A percentile compares a stretch with the other conserved stretches of the same genome.
phyloP scores from a whole-genome alignment of 2,797 vertebrate genomes.

The Pseudomugil tenellus region DNA sequence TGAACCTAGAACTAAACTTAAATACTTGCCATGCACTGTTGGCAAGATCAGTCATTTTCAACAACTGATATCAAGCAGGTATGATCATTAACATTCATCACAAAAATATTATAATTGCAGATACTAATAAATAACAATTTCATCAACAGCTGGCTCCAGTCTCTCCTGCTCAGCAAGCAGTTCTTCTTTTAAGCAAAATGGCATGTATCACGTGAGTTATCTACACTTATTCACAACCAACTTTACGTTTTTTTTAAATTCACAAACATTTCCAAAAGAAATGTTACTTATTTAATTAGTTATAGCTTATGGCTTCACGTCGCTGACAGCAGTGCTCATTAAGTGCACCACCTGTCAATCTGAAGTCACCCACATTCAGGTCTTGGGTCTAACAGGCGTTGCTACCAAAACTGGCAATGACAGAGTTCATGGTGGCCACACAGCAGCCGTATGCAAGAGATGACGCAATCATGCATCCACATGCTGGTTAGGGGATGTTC shows the following conservation, averaged over 20 bases:
- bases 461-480: constrained; percentile 49
- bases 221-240: constrained; percentile 31
- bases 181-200: constrained; percentile 5
- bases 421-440: constrained; percentile 11
- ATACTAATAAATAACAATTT: constrained; percentile 56
- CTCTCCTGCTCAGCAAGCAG: constrained; percentile 11
- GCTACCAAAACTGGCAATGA: constrained; percentile 4
- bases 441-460: constrained; percentile 27
- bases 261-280: constrained; percentile 32
- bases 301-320: constrained; percentile 47
- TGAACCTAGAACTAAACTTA: constrained; percentile 12
- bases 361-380: constrained; percentile 14
- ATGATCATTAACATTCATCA: constrained; percentile 31
- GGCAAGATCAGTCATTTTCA: constrained; percentile 27
- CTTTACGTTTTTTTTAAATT: constrained; percentile 14
- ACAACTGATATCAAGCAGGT: constrained; percentile 8
- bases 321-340: constrained; percentile 14
- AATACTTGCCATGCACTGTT: constrained; percentile 20
- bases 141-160: constrained; percentile 46
- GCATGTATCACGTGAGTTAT: constrained; percentile 32
- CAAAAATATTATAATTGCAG: constrained; percentile 15
- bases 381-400: constrained; percentile 2
- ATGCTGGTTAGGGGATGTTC: constrained; percentile 64
- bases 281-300: constrained; percentile 14
- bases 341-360: constrained; percentile 32